Evolutionary conservation across 2,113 vertebrate genomes (phyloP).

Genomic region (Rhea pennata): DNA sequence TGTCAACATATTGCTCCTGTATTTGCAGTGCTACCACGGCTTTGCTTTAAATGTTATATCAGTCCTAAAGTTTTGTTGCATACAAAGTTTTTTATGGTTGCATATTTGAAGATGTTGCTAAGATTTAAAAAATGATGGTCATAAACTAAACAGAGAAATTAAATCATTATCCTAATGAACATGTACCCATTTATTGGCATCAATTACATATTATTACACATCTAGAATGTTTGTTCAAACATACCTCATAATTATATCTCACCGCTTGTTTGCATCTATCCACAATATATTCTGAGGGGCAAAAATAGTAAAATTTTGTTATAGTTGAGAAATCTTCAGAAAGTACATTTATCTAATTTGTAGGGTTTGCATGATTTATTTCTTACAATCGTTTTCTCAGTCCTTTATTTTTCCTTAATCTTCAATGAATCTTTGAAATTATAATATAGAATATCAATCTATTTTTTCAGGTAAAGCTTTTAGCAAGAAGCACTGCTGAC

Average conservation of each 20-base stretch:
- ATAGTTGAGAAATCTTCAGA: neutral
- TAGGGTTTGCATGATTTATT: neutral
- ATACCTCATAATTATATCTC: neutral
- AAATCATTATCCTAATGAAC: neutral
- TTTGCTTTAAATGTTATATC: conserved; percentile 41
- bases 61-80: neutral
- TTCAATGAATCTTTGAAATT: neutral
- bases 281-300: neutral
- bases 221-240: neutral
- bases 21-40: neutral
- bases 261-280: neutral
- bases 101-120: neutral
- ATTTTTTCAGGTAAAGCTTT: neutral
- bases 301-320: neutral
- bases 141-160: neutral
- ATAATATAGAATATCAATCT: neutral
- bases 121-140: neutral
- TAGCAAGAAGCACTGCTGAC: neutral
- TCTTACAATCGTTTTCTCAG: conserved; percentile 16
- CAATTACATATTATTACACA: neutral
- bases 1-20: conserved; percentile 21
- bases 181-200: neutral
- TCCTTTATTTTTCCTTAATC: neutral
- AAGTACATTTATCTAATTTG: neutral
- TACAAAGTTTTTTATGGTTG: neutral